Conservation (phyloP, 2,113 vertebrate species). For the Crocuta crocuta region DNA sequence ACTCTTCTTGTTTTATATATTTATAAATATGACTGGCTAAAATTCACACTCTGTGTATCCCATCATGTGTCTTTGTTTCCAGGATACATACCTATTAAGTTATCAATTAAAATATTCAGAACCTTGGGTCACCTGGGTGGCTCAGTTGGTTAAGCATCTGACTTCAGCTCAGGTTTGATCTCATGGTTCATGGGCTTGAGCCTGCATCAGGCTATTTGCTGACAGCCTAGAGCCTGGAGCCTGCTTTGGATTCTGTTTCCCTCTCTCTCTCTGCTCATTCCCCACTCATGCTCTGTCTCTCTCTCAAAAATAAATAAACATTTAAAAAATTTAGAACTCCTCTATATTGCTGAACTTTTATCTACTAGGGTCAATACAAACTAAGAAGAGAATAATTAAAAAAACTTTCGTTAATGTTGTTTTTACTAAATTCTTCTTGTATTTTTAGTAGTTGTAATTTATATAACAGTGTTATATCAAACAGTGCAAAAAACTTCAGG, state of each 20-base stretch:
- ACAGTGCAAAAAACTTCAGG: background rate
- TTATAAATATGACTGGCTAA: background rate
- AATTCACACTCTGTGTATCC: background rate
- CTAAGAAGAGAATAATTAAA: background rate
- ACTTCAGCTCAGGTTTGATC: no score
- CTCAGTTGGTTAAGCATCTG: no score
- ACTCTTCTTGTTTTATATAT: background rate
- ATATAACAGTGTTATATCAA: background rate
- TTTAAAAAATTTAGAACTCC: background rate
- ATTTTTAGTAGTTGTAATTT: background rate
- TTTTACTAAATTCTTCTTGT: background rate
- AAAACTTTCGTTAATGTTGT: background rate
- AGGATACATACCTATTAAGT: background rate
- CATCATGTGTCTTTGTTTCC: background rate
- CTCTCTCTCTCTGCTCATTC: no score
- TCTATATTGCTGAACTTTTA: background rate
- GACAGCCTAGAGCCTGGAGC: no score
- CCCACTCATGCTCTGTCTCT: no score
- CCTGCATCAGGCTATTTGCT: no score
- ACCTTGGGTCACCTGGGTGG: background rate
- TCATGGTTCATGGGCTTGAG: no score
- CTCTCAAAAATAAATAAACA: no score
- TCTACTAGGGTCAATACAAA: background rate
- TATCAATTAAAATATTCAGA: background rate
- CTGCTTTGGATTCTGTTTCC: no score